Base-by-base conservation (phyloP, 2,113 vertebrate species). In the Odocoileus virginianus region DNA sequence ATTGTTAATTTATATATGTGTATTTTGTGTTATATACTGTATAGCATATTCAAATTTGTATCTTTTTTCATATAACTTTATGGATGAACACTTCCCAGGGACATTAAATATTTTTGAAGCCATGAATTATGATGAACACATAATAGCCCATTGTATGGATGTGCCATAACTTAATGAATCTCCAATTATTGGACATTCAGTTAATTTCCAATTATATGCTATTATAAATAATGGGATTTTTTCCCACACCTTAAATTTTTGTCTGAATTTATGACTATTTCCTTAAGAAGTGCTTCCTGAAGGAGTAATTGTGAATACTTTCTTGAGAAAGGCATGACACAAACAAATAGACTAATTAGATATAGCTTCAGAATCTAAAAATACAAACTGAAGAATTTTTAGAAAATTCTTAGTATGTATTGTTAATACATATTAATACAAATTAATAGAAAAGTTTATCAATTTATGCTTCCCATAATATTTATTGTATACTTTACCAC, bases 91-190 rank as follows among this genome's bases (percentile, higher is more conserved):
- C 60, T 95, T 96, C 76, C 83, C 21, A 55, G 91, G 67, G 83
- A 95, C 94, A 96, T 96, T 96, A 96, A 97, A 58, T 95, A 93
- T 91, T 97, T 96, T 94, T 96, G 50, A 95, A 96, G 55, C 76
- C 21, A 92, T 97, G 88, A 91, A 82, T 96, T 95, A 91, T 89
- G 76, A 96, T 88, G 74, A 96, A 33, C 54, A 85, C 11, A 40
- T 93, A 93, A 96, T 64, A 93, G 86, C 83, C 58, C 6, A 19
- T 91, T 94, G 89, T 83, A 90, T 74, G 43, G 36, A 91, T 89
- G 27, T 91, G 78, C 55, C 67, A 86, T 90, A 97, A 92, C 97
- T 95, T 97, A 96, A 93, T 96, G 86, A 97, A 78, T 79, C n/a
- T 91, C 86, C 88, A 89, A 57, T 93, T 89, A 40, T 57, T 89